These are phyloP conservation scores for Rotaria socialis DNA, from an alignment of 2,888 invertebrate species.

Conservation along the genomic window DNA sequence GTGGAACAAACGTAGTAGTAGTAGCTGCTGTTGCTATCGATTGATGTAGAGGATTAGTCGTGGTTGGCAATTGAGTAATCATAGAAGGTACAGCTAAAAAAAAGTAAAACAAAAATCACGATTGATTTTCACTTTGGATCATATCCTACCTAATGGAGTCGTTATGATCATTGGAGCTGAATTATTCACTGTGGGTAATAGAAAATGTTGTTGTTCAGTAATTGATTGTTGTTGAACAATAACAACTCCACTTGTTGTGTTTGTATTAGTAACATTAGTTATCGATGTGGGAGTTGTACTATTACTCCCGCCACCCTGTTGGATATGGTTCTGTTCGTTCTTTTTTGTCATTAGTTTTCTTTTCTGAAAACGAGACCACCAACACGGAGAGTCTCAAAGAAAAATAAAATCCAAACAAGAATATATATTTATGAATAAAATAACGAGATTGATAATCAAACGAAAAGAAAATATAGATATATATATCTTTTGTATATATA, in stretches of 20 bases:
- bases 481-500: background rate
- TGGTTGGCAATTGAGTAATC: background rate
- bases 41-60: background rate
- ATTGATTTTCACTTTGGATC: background rate
- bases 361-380: background rate
- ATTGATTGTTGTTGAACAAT: background rate
- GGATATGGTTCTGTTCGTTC: background rate
- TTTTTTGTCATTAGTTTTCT: slow-evolving; percentile 13
- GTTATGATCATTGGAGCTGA: slow-evolving; percentile 25
- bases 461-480: background rate
- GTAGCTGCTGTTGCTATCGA: background rate
- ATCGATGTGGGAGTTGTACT: background rate
- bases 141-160: background rate
- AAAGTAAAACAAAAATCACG: background rate
- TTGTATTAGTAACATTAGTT: background rate
- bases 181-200: background rate
- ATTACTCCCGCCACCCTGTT: background rate
- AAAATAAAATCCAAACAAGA: too few relatives aligned
- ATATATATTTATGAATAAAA: background rate
- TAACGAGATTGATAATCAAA: background rate
- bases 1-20: background rate
- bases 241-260: background rate
- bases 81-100: slow-evolving; percentile 1
- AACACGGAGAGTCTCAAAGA: background rate
- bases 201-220: background rate